Evolutionary conservation across 2,888 invertebrate genomes (phyloP).

Genomic region (Thelaira solivaga): DNA sequence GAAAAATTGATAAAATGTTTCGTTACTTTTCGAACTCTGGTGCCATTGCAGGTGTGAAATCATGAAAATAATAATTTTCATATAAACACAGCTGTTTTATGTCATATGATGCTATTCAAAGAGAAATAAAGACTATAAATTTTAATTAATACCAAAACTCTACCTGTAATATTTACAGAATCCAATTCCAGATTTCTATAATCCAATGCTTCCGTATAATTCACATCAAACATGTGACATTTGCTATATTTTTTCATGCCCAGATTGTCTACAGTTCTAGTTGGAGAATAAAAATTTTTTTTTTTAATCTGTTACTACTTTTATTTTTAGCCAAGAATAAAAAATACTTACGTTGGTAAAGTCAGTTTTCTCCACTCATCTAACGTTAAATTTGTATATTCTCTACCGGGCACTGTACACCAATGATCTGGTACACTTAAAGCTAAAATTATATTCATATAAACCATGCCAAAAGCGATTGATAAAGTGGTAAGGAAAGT

Average conservation of each 20-base stretch:
- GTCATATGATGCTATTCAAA: too few relatives aligned
- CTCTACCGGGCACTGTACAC: slow-evolving; percentile 79
- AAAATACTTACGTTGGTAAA: slow-evolving; percentile 77
- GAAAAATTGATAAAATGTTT: too few relatives aligned
- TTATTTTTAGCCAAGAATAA: too few relatives aligned
- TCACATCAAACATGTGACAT: slow-evolving; percentile 78
- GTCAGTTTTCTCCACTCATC: slow-evolving; percentile 79
- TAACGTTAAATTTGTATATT: slow-evolving; percentile 76
- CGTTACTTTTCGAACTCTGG: too few relatives aligned
- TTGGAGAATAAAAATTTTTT: not conserved
- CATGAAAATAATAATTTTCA: too few relatives aligned
- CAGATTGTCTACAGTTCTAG: slow-evolving; percentile 70
- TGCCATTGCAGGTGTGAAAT: too few relatives aligned
- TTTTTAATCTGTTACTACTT: too few relatives aligned
- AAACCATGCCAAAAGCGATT: slow-evolving; percentile 78
- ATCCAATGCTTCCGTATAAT: slow-evolving; percentile 69
- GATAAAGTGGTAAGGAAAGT: slow-evolving; percentile 78
- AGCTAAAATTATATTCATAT: slow-evolving; percentile 79
- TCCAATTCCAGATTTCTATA: slow-evolving; percentile 67
- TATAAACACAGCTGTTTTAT: too few relatives aligned
- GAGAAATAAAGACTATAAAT: too few relatives aligned
- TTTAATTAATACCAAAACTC: slow-evolving; percentile 14
- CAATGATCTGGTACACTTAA: slow-evolving; percentile 80
- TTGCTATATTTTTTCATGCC: slow-evolving; percentile 75
- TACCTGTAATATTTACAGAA: slow-evolving; percentile 68